Percentiles rank a stretch among this genome's conserved stretches.
Evolutionary conservation across 2,113 vertebrate species (phyloP).

Genomic region (Pao palembangensis): DNA sequence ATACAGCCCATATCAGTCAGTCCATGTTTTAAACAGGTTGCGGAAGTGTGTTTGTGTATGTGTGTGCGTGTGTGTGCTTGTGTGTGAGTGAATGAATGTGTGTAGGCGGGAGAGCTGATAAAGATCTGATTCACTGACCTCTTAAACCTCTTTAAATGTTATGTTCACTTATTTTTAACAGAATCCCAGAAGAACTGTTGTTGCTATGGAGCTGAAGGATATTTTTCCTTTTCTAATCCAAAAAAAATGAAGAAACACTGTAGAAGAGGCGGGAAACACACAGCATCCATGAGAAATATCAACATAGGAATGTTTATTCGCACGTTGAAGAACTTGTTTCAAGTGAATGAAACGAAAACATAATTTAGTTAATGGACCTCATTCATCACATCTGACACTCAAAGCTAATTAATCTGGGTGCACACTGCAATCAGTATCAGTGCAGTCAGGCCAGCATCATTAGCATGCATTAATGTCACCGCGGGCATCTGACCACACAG

Average conservation of each 20-base stretch:
- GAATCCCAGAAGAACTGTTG: neutral
- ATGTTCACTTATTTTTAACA: neutral
- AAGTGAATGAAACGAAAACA: neutral
- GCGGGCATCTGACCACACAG: constrained; percentile 24
- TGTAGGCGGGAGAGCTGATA: neutral
- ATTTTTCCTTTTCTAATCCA: neutral
- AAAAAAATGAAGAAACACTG: neutral
- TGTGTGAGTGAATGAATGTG: constrained; percentile 1
- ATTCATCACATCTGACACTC: constrained; percentile 15
- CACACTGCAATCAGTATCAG: constrained; percentile 19
- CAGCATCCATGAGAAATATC: neutral
- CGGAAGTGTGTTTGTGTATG: neutral
- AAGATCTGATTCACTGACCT: constrained; percentile 17
- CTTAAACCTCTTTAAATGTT: neutral
- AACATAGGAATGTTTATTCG: neutral
- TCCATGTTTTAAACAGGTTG: neutral
- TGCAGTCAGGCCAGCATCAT: constrained; percentile 22
- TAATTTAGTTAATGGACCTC: constrained; percentile 31
- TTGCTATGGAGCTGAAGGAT: constrained; percentile 2
- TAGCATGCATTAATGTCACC: constrained; percentile 36
- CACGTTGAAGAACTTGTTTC: neutral
- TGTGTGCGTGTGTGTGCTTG: neutral
- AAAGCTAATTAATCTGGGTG: constrained; percentile 12
- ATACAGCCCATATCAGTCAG: neutral
- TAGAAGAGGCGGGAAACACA: neutral